Percentiles rank a stretch among this genome's conserved stretches.
These are phyloP conservation scores for Drosophila flavopinicola DNA, from an alignment of 2,888 invertebrate genomes.

Conservation along the genomic window DNA sequence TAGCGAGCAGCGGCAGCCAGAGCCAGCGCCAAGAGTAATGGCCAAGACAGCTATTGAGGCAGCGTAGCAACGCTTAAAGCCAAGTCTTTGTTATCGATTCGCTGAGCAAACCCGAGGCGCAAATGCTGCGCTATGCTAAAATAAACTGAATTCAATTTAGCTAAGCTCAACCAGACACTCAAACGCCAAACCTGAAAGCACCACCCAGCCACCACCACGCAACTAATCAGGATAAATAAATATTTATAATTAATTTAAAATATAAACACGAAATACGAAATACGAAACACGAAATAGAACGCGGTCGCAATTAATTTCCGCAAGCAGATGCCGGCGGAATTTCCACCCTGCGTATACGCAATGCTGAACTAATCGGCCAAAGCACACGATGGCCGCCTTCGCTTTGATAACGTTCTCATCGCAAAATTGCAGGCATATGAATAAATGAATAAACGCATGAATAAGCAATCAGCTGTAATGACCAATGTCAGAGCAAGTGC, in stretches of 20 bases:
- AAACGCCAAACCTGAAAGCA: neutral
- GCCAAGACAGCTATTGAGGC: slow-evolving; percentile 43
- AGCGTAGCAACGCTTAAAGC: slow-evolving; percentile 56
- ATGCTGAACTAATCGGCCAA: slow-evolving; percentile 16
- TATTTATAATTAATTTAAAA: slow-evolving; percentile 80
- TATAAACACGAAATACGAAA: slow-evolving; percentile 71
- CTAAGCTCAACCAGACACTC: slow-evolving; percentile 49
- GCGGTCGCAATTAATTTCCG: slow-evolving; percentile 73
- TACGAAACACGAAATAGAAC: slow-evolving; percentile 64
- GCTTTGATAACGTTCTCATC: slow-evolving; percentile 53
- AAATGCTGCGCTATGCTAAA: slow-evolving; percentile 61
- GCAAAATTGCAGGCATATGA: slow-evolving; percentile 58
- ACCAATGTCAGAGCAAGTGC: slow-evolving; percentile 39
- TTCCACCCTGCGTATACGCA: slow-evolving; percentile 32
- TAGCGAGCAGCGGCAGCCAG: slow-evolving; percentile 24
- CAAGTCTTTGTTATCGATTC: slow-evolving; percentile 67
- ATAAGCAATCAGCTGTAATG: slow-evolving; percentile 77
- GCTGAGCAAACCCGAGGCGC: slow-evolving; percentile 19
- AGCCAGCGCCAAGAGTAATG: slow-evolving; percentile 58
- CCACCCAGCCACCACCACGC: slow-evolving; percentile 16
- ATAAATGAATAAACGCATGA: slow-evolving; percentile 78
- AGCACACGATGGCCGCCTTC: slow-evolving; percentile 13
- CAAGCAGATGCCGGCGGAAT: neutral
- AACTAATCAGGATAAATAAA: slow-evolving; percentile 79
- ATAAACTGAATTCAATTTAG: slow-evolving; percentile 78